Evolutionary conservation across 2,113 vertebrate species (phyloP), one percentile per base, ranked within the genome.

Genomic region (Bostrychus sinensis): DNA sequence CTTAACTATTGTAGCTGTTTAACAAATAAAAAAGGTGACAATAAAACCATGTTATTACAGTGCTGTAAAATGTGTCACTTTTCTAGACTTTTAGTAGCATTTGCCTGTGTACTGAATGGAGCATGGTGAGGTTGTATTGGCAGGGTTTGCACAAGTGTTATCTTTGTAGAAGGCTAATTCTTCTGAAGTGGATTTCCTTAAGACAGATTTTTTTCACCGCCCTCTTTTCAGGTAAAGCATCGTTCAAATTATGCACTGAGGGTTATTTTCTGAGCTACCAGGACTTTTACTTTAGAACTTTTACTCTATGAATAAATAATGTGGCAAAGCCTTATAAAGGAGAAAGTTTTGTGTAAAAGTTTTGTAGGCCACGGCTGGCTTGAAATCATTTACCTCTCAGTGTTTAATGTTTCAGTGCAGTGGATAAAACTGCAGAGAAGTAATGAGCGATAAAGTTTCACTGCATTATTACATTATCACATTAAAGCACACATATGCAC

Each of bases 351-450:
- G 28, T n/a, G 53, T 36, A 34, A 17, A 55, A 12, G 30, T 36
- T 55, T 19, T 32, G 53, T 19, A 10, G 25, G n/a, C 11, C 5
- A 14, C 26, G 25, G 48, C 14, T 20, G 7, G 28, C 34, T 55
- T 19, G 20, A 55, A 55, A 55, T 55, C 51, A 55, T 34, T 55
- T 28, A 30, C n/a, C n/a, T 17, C 51, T 34, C 26, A 34, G n/a
- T 54, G 51, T 54, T 26, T 34, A 26, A 50, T 50, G 51, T 54
- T 54, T 30, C 28, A 54, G 16, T 34, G 51, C 51, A 54, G 51
- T 54, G n/a, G 26, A 55, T 55, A 55, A 55, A 34, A 17, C 50
- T 55, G 51, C 51, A 32, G 17, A 55, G 51, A 55, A 34, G 17
- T 20, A 55, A 55, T 55, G 51, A 34, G 30, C 9, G 5, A 34